These are phyloP conservation scores for Folsomia manolachei DNA, from an alignment of 2,888 invertebrate species.

Conservation along the genomic window DNA sequence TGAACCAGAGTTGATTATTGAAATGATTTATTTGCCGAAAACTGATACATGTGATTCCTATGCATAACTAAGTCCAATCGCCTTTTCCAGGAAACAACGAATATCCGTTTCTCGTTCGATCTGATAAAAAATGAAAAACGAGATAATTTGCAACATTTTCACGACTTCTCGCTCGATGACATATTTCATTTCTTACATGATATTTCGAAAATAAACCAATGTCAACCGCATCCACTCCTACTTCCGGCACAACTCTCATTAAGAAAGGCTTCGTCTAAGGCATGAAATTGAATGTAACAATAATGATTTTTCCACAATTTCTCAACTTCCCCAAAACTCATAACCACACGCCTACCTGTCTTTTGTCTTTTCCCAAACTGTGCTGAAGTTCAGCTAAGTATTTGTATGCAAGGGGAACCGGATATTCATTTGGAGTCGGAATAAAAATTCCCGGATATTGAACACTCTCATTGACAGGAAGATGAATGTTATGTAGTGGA, in stretches of 20 bases:
- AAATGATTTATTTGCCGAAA: no score
- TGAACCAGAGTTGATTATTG: no score
- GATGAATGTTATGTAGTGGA: conserved; percentile 37
- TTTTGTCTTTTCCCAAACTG: conserved; percentile 61
- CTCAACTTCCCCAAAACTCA: not conserved
- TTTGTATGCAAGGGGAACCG: conserved; percentile 96
- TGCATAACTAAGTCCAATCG: conserved; percentile 23
- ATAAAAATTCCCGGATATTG: conserved; percentile 39
- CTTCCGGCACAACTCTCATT: conserved; percentile 33
- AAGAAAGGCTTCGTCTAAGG: conserved; percentile 36
- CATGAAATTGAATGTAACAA: not conserved
- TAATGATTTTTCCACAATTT: not conserved
- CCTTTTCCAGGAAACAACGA: conserved; percentile 32
- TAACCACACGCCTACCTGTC: conserved; percentile 57
- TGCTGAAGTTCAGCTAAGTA: conserved; percentile 87
- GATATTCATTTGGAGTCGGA: conserved; percentile 60
- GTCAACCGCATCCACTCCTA: conserved; percentile 24
- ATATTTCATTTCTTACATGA: conserved; percentile 29
- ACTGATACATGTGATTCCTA: no score
- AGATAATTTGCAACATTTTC: not conserved
- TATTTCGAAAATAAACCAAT: conserved; percentile 31
- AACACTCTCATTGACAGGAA: conserved; percentile 30
- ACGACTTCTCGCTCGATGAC: not conserved
- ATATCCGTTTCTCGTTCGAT: conserved; percentile 38
- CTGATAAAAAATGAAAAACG: conserved; percentile 19